A percentile compares a stretch with the other conserved stretches of the same genome.
Evolutionary conservation across 2,113 vertebrate species (phyloP).

Genomic region (Solea senegalensis): DNA sequence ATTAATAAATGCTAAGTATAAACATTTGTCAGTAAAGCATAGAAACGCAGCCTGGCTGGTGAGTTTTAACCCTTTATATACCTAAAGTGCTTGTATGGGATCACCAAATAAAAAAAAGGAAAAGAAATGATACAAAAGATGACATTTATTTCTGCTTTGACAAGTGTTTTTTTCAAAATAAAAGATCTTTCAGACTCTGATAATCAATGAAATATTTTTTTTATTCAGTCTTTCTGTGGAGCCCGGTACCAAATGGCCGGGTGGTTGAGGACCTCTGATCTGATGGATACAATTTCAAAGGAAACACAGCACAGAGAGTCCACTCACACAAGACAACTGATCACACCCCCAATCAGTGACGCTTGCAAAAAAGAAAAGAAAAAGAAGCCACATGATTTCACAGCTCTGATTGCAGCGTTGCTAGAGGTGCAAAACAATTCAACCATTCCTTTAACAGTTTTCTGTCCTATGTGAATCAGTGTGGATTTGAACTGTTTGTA

Average conservation of each 20-base stretch:
- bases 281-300: constrained; percentile 9
- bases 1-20: constrained; percentile 18
- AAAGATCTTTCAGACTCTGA: no score
- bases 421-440: constrained; percentile 7
- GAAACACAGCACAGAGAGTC: neutral
- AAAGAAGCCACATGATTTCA: constrained; percentile 16
- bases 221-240: no score
- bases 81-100: neutral
- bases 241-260: no score
- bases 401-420: constrained; percentile 32
- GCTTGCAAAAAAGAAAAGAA: constrained; percentile 25
- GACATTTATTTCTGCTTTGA: no score
- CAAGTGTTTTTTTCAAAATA: no score
- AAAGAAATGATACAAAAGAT: no score
- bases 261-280: no score
- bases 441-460: constrained; percentile 16
- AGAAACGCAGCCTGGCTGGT: no score
- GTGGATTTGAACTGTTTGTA: neutral
- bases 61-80: neutral
- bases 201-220: no score
- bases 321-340: no score
- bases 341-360: constrained; percentile 37
- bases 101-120: neutral
- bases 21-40: constrained; percentile 12
- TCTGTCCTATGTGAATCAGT: neutral